Base-by-base conservation (phyloP, 1,140 invertebrate species). In the Hylyphantes graminicola region DNA sequence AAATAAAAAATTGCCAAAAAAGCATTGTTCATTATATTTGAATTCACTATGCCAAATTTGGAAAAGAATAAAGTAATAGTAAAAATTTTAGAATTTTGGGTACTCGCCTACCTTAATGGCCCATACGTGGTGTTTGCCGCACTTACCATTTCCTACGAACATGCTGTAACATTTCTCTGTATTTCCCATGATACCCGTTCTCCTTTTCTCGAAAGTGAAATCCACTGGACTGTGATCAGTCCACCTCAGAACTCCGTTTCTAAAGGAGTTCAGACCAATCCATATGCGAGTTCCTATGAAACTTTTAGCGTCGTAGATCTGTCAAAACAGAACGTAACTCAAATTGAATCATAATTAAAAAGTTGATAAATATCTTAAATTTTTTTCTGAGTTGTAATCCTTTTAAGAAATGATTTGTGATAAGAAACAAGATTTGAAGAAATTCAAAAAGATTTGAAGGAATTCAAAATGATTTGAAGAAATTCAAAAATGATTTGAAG, bases 191-290 rank as follows among this genome's bases (percentile, higher is more conserved):
- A 75, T 75, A n/a, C 35, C 75, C 72, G 11, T 75, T 50, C 5
- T 57, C 73, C 12, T 83, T 83, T 83, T 83, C 81, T 72, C 75
- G 63, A 57, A 76, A 17, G 73, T 76, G 19, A 75, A 76, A 13
- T 83, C 81, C 8, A 83, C 19, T 3, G 73, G 72, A 50, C n/a
- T 67, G 17, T 55, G 13, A 57, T 83, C 81, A 11, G 21, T 50
- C 81, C 81, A 83, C 6, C 54, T 17, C 2, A 75, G 57, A 10
- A 9, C 15, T 7, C 64, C 81, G 3, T 15, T 15, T 5, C 9
- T n/a, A 5, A 74, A 17, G n/a, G 81, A 65, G 17, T 83, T 83
- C 9, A 83, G 12, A 8, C 81, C 81, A 12, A 83, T 83, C 81
- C 81, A 83, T 7, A 75, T 19, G 2, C 72, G 70, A 61, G 65